Evolutionary conservation across 1,140 invertebrate species (phyloP), one percentile per base, ranked within the genome.

Genomic region (Portunus trituberculatus): DNA sequence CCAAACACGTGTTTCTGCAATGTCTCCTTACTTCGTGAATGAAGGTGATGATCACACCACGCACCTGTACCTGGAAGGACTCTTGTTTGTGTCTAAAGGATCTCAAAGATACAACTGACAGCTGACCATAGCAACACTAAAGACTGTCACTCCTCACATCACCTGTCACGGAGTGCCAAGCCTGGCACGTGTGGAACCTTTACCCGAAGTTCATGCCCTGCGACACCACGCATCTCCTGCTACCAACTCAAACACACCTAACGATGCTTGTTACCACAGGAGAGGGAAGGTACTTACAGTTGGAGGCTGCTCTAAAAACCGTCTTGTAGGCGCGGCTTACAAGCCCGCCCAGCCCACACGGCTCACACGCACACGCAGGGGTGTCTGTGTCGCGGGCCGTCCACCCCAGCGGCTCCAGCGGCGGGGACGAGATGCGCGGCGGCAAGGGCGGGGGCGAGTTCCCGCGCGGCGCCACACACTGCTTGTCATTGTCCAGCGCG

Each of bases 261-360:
- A 7, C n/a, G 25, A 76, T 25, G 67, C 67, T 76, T 76, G 25
- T n/a, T 76, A 76, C 67, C 16, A 59, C 0, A 76, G 67, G 67
- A n/a, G 67, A 93, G 29, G 1, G 0, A 16, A 6, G 29, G 52
- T 29, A 95, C 94, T 95, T 95, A 95, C 94, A 95, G 59, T 76
- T 88, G 32, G 91, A 92, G 91, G 94, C 94, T 59, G 91, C 83
- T 45, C 67, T 87, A 45, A 95, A 86, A 20, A 95, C 59, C 0
- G 94, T 82, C 84, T 92, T 95, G 94, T 95, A 95, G 31, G 84
- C 91, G 25, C 91, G 82, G 0, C 91, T 45, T 16, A 95, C 82
- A 29, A 95, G 31, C 4, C 39, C 52, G 14, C 90, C 94, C 0
- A 92, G 39, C 76, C 91, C 92, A 46, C 94, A 95, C 48, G 94